Base-by-base conservation (phyloP, 2,797 vertebrate species). In the Mastacembelus armatus region DNA sequence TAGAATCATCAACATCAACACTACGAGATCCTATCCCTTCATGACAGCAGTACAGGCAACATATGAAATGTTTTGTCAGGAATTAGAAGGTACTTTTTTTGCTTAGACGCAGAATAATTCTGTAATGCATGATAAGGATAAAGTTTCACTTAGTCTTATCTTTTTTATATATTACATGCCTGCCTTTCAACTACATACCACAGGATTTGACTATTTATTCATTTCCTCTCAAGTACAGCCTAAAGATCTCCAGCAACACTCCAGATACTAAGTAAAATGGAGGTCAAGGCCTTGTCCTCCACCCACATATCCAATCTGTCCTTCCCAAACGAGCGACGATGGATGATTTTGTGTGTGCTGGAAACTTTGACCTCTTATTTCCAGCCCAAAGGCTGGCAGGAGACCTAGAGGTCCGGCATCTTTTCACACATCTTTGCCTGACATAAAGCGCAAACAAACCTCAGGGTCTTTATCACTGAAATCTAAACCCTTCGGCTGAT, bases 401-500 rank as follows among this genome's bases (percentile, higher is more conserved):
- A 83, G 85, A 81, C 80, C 85, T 86, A 87, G 75, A 80, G 75
- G 80, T 84, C 80, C 26, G 22, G 66, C 84, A 90, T 92, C 89
- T 90, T 90, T 91, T 92, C 88, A 90, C 85, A 90, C 91, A 82
- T 93, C 89, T 88, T 83, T 85, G 77, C 71, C n/a, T 85, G 83
- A 89, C 84, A 89, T 87, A 78, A 87, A 86, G 83, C 78, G 80
- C 85, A 90, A 92, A 91, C 87, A 91, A 93, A 89, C 89, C 86
- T 81, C 54, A 6, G 82, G 74, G 81, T 84, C 79, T 78, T 77
- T 92, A 92, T 93, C 91, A 24, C 81, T 91, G 92, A 92, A 94
- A 93, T 91, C 91, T 87, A 90, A 89, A 85, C 89, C 88, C 61
- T 62, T 75, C 49, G 66, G 61, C 67, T 86, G 90, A 93, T 89